phyloP scores from a whole-genome alignment of 2,888 invertebrate species.

The Rhaphigaster nebulosa region DNA sequence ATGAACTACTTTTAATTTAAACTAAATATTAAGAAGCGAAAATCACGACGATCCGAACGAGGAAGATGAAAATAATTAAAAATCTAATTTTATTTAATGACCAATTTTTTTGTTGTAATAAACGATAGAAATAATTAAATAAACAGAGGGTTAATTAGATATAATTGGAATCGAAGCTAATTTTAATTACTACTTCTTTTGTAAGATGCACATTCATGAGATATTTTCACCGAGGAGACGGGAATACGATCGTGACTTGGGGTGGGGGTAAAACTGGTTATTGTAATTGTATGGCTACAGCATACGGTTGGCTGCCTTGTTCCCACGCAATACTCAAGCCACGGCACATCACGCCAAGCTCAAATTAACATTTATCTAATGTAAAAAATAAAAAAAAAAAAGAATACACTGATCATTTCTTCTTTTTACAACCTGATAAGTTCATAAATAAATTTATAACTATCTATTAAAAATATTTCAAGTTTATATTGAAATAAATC shows the following conservation, averaged over 20 bases:
- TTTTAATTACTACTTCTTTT: not conserved
- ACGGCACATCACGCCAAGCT: conserved; percentile 31
- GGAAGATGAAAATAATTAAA: not conserved
- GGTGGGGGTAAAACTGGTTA: conserved; percentile 55
- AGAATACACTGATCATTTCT: not conserved
- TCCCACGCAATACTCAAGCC: conserved; percentile 54
- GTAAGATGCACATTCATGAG: not conserved
- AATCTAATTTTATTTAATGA: not conserved
- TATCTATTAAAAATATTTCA: no score
- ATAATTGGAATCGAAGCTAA: not conserved
- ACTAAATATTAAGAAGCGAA: no score
- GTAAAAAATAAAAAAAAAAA: not conserved
- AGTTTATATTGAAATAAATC: no score
- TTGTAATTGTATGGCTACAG: conserved; percentile 53
- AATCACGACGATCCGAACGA: no score
- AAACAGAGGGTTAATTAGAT: not conserved
- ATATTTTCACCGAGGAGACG: conserved; percentile 30
- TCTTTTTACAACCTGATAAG: not conserved
- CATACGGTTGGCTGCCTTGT: conserved; percentile 44
- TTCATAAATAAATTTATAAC: not conserved
- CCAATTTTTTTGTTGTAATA: not conserved
- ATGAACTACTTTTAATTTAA: no score
- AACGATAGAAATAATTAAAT: not conserved
- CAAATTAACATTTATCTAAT: conserved; percentile 16
- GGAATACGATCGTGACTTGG: conserved; percentile 1